Base-by-base conservation (phyloP, 2,888 invertebrate species). In the Clistopyga incitator region DNA sequence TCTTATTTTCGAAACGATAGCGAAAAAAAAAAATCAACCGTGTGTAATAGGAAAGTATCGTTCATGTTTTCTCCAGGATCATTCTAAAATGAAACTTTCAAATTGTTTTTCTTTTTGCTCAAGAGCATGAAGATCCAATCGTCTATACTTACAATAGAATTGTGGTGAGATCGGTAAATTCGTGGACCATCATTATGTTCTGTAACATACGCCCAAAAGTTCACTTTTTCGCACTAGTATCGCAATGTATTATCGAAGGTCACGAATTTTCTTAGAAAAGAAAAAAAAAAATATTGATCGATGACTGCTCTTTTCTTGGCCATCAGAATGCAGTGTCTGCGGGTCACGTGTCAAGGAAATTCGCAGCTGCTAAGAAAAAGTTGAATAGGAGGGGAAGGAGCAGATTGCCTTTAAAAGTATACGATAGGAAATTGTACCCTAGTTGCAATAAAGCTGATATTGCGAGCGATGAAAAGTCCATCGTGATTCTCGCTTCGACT, bases 371-470 rank as follows among this genome's bases (percentile, higher is more conserved):
- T 23, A 67, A 67, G 25, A 47, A 11, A 52, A 64, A 64, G 42
- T 38, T 64, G 64, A 34, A 42, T 11, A 18, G 20, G 8, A 11
- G 61, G 64, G 20, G 29, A 20, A 52, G 71, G 13, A 13, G n/a
- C 20, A 64, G 75, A 65, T 65, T 65, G 64, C 65, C 52, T 76
- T 76, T 54, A 25, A 76, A 76, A 76, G 38, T 76, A 29, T 65
- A 42, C 65, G 38, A 54, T 15, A 18, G 52, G 42, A 52, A 65
- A 75, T 75, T 56, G 71, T 59, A 52, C 20, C 52, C 38, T 59
- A 52, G 65, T 50, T 18, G 54, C 65, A 76, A 52, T 76, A 52
- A 76, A 76, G 75, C 65, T 52, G 64, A 64, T 65, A 75, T 75
- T 75, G 64, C 75, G 15, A 50, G 38, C 38, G 75, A 75, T 75